Evolutionary conservation across 2,888 invertebrate species (phyloP), one percentile per base, ranked within the genome.

Genomic region (Coremacera marginata): DNA sequence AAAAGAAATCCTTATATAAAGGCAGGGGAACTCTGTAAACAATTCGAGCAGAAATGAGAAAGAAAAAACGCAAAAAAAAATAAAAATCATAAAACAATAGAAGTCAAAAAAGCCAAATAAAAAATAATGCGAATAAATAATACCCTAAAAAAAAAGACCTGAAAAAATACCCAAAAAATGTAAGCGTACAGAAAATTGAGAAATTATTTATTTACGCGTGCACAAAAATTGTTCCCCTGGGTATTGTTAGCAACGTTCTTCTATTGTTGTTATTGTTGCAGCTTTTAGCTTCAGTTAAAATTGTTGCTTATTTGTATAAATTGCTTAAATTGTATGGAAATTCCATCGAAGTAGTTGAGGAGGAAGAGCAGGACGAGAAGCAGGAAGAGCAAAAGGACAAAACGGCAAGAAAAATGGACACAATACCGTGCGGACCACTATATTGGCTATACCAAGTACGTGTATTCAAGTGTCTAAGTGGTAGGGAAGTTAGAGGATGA

Each of bases 11-110:
- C 44, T 25, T n/a, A 51, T 65, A 49, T 62, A n/a, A 25, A 70
- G 67, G 78, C 77, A 79, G 79, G 75, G 75, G 78, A 22, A 77
- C 76, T 78, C 74, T 73, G 68, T 67, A 77, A 77, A 73, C 75
- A 80, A 57, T 44, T 72, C 52, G 34, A 25, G 31, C 44, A 11
- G 68, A 60, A 51, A 16, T 22, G 22, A 7, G 11, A 51, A 67
- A 68, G 25, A 68, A 37, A 72, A 65, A 76, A 25, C 4, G 25
- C 5, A 16, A 5, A 22, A 19, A 22, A 44, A 67, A 34, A 8
- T 57, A 57, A 57, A 70, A 14, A 34, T 22, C 8, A 60, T 71
- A 34, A 71, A 55, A 71, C 34, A 57, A 71, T 60, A 57, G 60
- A 70, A 51, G 27, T 4, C 37, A 19, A 67, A 67, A 44, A 14